Evolutionary conservation across 2,797 vertebrate genomes (phyloP).

Genomic region (Rhinatrema bivittatum): DNA sequence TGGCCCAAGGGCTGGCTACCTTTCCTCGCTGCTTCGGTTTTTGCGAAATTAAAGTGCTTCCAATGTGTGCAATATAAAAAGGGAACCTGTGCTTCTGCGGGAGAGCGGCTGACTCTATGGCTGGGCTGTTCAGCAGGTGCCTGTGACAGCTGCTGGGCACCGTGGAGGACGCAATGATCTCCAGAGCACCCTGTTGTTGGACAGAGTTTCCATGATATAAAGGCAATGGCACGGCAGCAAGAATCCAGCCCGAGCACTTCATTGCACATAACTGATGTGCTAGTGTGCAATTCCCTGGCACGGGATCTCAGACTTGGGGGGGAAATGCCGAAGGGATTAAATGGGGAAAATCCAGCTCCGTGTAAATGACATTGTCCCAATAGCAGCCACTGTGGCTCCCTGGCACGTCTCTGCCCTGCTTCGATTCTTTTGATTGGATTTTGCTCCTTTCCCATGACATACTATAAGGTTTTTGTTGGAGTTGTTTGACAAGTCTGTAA

Average conservation of each 20-base stretch:
- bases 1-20: neutral
- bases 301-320: constrained; percentile 1
- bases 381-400: constrained; percentile 5
- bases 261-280: constrained; percentile 14
- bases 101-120: too few species aligned
- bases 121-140: constrained; percentile 22
- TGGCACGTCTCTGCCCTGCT: constrained; percentile 15
- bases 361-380: constrained; percentile 7
- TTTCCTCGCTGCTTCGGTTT: too few species aligned
- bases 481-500: constrained; percentile 11
- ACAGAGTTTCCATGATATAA: constrained; percentile 32
- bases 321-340: too few species aligned
- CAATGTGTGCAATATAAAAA: too few species aligned
- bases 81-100: too few species aligned
- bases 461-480: constrained; percentile 9
- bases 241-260: constrained; percentile 24
- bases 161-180: neutral
- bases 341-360: constrained; percentile 18
- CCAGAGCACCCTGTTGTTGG: constrained; percentile 10
- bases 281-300: constrained; percentile 14
- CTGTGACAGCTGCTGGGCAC: constrained; percentile 18
- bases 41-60: too few species aligned
- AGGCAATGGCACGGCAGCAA: constrained; percentile 35
- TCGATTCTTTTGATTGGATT: constrained; percentile 8
- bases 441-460: constrained; percentile 5